Conservation (phyloP, 2,113 vertebrate genomes). For the Hylia prasina region DNA sequence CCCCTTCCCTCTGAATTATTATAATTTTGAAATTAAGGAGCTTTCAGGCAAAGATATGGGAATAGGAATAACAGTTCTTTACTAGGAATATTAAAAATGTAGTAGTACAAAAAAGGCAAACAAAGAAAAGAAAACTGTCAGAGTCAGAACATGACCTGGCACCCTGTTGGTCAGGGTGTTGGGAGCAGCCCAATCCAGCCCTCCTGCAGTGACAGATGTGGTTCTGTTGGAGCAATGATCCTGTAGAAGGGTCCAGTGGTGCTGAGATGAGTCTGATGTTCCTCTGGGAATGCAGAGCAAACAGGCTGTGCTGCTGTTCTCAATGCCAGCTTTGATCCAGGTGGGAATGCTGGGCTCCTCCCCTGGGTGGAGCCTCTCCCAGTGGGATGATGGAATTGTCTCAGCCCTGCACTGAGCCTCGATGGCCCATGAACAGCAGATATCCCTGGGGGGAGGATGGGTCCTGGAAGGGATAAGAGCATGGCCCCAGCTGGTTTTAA, state of each 20-base stretch:
- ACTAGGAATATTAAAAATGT: not conserved
- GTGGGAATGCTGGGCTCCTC: not conserved
- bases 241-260: not conserved
- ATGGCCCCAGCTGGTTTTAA: too few species aligned
- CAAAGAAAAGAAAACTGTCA: not conserved
- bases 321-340: too few species aligned
- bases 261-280: too few species aligned
- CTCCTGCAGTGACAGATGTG: not conserved
- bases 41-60: not conserved
- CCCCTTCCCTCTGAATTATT: not conserved
- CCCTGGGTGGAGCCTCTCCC: too few species aligned
- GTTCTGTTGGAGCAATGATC: not conserved
- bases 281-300: not conserved
- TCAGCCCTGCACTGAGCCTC: too few species aligned
- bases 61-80: not conserved
- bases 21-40: not conserved
- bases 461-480: too few species aligned
- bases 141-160: not conserved
- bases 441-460: too few species aligned
- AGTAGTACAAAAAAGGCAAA: not conserved
- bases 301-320: not conserved
- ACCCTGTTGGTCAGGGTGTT: not conserved
- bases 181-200: rapidly evolving
- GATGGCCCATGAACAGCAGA: too few species aligned
- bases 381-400: too few species aligned